These are phyloP conservation scores for Platycnemis pennipes DNA, from an alignment of 2,888 invertebrate genomes.

Conservation along the genomic window DNA sequence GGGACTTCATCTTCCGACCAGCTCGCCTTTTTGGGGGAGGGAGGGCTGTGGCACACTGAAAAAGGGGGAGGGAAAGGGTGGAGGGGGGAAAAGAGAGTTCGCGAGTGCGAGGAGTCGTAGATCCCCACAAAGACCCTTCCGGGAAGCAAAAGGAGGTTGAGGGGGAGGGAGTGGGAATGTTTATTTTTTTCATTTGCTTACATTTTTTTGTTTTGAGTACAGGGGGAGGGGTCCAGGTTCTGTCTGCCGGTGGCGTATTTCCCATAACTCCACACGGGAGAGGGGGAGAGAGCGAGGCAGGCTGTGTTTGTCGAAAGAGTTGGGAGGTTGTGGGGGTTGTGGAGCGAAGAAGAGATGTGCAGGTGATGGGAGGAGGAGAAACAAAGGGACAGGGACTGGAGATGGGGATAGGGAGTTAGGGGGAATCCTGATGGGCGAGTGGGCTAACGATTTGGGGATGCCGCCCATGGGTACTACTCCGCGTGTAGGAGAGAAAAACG, in stretches of 20 bases:
- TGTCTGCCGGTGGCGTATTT: slow-evolving; percentile 28
- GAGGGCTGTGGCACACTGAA: background rate
- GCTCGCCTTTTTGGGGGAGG: background rate
- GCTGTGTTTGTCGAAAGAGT: background rate
- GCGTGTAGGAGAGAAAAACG: background rate
- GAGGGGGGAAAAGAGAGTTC: too few relatives aligned
- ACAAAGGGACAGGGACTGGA: background rate
- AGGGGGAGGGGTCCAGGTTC: background rate
- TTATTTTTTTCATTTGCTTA: background rate
- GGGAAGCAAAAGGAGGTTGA: background rate
- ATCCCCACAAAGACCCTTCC: background rate
- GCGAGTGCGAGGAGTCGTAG: too few relatives aligned
- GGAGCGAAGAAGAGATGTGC: too few relatives aligned
- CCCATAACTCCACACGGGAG: background rate
- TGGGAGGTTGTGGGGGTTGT: too few relatives aligned
- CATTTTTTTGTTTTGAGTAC: background rate
- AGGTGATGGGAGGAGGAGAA: background rate
- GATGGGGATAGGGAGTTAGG: background rate
- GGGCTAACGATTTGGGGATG: too few relatives aligned
- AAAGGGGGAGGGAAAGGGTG: too few relatives aligned
- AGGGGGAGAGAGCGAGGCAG: background rate
- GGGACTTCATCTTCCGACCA: background rate
- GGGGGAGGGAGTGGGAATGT: background rate
- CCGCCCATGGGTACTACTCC: too few relatives aligned
- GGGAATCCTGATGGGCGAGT: too few relatives aligned